Evolutionary conservation across 2,113 vertebrate genomes (phyloP).

Genomic region (Erinaceus europaeus): DNA sequence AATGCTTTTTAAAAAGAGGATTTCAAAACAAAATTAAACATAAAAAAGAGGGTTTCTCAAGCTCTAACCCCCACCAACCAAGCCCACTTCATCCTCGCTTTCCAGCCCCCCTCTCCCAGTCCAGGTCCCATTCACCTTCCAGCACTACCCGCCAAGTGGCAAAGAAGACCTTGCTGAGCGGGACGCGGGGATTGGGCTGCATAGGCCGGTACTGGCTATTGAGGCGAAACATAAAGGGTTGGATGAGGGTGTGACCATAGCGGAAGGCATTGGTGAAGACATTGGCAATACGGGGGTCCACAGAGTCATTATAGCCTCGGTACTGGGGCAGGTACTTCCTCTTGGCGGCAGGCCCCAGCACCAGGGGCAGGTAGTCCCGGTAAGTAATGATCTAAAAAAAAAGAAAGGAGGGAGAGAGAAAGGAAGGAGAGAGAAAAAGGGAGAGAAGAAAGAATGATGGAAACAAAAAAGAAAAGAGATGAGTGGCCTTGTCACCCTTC

Average conservation of each 20-base stretch:
- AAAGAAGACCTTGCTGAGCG: slow-evolving; percentile 85
- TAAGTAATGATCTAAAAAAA: slow-evolving; percentile 88
- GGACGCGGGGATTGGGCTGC: slow-evolving; percentile 77
- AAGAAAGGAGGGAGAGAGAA: too few relatives aligned
- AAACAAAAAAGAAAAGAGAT: too few relatives aligned
- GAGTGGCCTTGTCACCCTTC: too few relatives aligned
- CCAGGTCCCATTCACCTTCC: slow-evolving; percentile 81
- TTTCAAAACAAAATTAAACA: too few relatives aligned
- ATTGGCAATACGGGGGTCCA: slow-evolving; percentile 88
- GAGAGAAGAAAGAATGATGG: too few relatives aligned
- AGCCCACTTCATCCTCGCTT: neutral
- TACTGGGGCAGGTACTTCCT: slow-evolving; percentile 79
- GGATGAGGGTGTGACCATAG: slow-evolving; percentile 89
- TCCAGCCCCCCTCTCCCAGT: neutral
- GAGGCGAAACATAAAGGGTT: slow-evolving; percentile 84
- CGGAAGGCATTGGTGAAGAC: slow-evolving; percentile 92
- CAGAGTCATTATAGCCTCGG: slow-evolving; percentile 77
- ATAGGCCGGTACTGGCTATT: slow-evolving; percentile 76
- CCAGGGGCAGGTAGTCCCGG: slow-evolving; percentile 88
- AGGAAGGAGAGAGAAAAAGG: too few relatives aligned
- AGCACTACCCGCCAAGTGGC: slow-evolving; percentile 88
- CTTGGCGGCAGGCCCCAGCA: slow-evolving; percentile 72
- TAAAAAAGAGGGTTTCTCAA: neutral
- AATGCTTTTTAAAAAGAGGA: too few relatives aligned
- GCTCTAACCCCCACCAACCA: neutral